phyloP scores from a whole-genome alignment of 2,888 invertebrate species.

The Amblyjoppa proteus region DNA sequence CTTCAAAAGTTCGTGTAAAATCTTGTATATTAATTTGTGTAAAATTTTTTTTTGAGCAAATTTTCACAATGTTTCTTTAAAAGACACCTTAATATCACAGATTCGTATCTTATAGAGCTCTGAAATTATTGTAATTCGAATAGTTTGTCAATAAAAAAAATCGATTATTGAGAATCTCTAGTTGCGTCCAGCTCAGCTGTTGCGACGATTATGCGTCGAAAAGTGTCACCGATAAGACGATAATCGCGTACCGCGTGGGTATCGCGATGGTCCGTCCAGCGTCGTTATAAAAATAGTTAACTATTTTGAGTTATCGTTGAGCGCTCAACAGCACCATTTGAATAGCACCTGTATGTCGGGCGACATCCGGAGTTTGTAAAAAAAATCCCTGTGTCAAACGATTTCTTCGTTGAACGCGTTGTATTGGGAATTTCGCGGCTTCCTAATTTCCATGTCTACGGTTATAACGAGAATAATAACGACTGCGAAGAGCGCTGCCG shows the following conservation, averaged over 20 bases:
- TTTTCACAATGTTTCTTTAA: neutral
- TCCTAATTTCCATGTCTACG: slow-evolving; percentile 69
- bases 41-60: too few species aligned
- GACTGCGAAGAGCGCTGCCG: slow-evolving; percentile 71
- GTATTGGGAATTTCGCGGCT: slow-evolving; percentile 19
- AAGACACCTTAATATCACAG: slow-evolving; percentile 44
- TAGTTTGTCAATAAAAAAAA: slow-evolving; percentile 5
- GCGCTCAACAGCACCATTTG: neutral
- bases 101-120: neutral
- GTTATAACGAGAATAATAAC: slow-evolving; percentile 72
- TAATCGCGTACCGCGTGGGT: slow-evolving; percentile 7
- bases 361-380: neutral
- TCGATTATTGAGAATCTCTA: neutral
- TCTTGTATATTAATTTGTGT: neutral
- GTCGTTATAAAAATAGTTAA: slow-evolving; percentile 6
- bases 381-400: slow-evolving; percentile 9
- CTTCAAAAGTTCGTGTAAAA: neutral
- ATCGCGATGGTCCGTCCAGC: neutral
- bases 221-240: slow-evolving; percentile 3
- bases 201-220: slow-evolving; percentile 9
- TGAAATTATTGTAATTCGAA: neutral
- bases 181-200: neutral
- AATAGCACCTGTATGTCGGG: neutral
- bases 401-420: slow-evolving; percentile 24
- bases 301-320: neutral